These are phyloP conservation scores for Euborellia annulipes DNA, from an alignment of 1,140 invertebrate species.

Conservation along the genomic window DNA sequence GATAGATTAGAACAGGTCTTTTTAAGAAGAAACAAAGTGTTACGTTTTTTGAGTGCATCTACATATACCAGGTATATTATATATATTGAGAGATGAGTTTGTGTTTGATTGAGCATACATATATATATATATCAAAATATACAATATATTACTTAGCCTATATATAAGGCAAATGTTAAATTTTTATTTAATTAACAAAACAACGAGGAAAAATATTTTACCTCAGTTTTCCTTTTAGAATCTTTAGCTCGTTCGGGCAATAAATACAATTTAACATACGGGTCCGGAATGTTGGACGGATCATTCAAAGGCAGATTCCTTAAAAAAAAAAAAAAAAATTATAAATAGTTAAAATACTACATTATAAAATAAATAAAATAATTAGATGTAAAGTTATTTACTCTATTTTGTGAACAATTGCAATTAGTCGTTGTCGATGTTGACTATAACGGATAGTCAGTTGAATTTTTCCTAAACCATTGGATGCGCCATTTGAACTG, in stretches of 20 bases:
- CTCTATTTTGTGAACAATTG: slow-evolving; percentile 78
- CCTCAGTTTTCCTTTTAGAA: slow-evolving; percentile 77
- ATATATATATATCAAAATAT: no score
- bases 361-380: slow-evolving; percentile 8
- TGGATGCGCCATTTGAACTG: slow-evolving; percentile 42
- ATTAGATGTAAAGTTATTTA: slow-evolving; percentile 36
- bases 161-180: no score
- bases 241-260: slow-evolving; percentile 75
- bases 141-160: no score
- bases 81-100: no score
- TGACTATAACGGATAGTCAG: slow-evolving; percentile 73
- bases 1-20: no score
- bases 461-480: slow-evolving; percentile 60
- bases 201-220: no score
- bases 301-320: slow-evolving; percentile 77
- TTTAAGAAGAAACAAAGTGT: no score
- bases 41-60: no score
- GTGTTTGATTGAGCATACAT: no score
- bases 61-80: no score
- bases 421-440: slow-evolving; percentile 57
- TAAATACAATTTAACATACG: slow-evolving; percentile 86
- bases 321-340: slow-evolving; percentile 19
- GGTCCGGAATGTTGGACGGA: slow-evolving; percentile 77
- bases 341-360: slow-evolving; percentile 3
- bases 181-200: no score